Evolutionary conservation across 2,113 vertebrate species (phyloP).

Genomic region (Addax nasomaculatus): DNA sequence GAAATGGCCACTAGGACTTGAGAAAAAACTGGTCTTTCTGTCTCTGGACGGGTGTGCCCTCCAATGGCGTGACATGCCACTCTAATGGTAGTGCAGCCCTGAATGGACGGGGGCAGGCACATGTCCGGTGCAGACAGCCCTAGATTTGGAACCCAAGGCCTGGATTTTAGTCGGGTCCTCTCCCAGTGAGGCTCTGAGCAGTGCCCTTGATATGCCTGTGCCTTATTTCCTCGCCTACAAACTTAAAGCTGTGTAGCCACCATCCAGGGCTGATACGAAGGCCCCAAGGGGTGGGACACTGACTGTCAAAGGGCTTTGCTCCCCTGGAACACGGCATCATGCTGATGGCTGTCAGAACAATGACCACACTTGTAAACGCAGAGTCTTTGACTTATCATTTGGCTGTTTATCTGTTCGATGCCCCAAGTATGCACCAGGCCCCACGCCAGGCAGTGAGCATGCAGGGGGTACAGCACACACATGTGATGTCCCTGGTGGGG

Average conservation of each 20-base stretch:
- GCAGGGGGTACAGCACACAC: background rate
- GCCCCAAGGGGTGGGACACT: background rate
- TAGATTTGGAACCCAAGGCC: background rate
- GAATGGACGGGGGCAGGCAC: background rate
- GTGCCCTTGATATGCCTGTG: background rate
- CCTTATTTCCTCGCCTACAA: background rate
- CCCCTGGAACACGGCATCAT: rapidly evolving
- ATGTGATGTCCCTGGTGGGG: background rate
- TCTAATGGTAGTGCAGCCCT: background rate
- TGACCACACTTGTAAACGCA: background rate
- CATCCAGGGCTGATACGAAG: background rate
- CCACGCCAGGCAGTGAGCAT: background rate
- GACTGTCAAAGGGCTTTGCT: background rate
- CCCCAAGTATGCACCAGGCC: background rate
- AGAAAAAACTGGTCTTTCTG: background rate
- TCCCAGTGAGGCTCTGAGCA: background rate
- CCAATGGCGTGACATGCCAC: rapidly evolving
- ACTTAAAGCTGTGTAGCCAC: background rate
- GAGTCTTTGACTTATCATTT: background rate
- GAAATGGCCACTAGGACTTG: background rate
- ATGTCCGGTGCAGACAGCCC: background rate
- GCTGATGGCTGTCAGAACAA: background rate
- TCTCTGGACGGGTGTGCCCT: background rate
- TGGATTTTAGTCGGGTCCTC: background rate
- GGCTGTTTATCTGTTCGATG: background rate